Evolutionary conservation across 2,797 vertebrate genomes (phyloP).

Genomic region (Scarus forsteni): DNA sequence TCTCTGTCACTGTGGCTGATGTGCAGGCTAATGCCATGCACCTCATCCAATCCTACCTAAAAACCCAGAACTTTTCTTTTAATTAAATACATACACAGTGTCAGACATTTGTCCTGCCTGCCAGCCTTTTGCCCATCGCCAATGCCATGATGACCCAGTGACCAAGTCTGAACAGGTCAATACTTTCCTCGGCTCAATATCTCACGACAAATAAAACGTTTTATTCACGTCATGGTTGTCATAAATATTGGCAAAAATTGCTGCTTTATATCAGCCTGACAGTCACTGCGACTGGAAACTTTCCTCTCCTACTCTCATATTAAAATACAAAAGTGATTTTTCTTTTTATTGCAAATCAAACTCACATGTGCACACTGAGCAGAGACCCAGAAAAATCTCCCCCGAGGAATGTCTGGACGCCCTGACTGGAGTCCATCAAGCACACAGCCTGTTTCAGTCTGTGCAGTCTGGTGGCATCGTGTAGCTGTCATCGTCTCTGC

Average conservation of each 20-base stretch:
- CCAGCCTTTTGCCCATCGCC: too few relatives aligned
- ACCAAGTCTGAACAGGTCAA: too few relatives aligned
- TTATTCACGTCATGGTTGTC: too few relatives aligned
- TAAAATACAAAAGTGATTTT: constrained; percentile 55
- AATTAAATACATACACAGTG: too few relatives aligned
- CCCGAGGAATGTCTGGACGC: constrained; percentile 35
- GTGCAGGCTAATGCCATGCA: too few relatives aligned
- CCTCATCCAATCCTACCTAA: too few relatives aligned
- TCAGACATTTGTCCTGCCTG: too few relatives aligned
- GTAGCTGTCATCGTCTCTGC: constrained; percentile 67
- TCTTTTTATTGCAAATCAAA: constrained; percentile 68
- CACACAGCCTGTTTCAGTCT: constrained; percentile 67
- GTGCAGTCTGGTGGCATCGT: constrained; percentile 64
- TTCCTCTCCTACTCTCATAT: constrained; percentile 65
- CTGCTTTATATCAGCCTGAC: constrained; percentile 42
- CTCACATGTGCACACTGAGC: constrained; percentile 63
- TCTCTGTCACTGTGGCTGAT: too few relatives aligned
- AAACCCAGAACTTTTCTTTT: too few relatives aligned
- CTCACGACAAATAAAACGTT: too few relatives aligned
- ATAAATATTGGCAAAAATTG: constrained; percentile 47
- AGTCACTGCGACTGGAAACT: constrained; percentile 57
- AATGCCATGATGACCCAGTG: too few relatives aligned
- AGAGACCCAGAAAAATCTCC: constrained; percentile 44
- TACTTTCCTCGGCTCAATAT: too few relatives aligned
- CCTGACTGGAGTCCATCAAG: constrained; percentile 70